Base-by-base conservation (phyloP, 2,113 vertebrate species). In the Candoia aspera region DNA sequence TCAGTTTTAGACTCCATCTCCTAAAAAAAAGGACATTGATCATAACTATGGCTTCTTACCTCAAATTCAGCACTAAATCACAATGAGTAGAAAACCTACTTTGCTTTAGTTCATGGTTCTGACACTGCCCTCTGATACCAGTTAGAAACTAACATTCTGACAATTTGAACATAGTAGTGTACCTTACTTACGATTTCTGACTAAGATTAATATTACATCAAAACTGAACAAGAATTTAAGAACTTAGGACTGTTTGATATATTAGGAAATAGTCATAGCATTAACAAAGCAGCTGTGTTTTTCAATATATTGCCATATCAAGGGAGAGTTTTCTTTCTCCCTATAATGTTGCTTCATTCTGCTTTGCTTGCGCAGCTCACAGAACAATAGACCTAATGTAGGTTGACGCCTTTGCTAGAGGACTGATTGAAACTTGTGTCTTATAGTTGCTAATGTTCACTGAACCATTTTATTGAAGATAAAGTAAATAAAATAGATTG, bases 381-480 rank as follows among this genome's bases (percentile, higher is more conserved):
- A 96, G 96, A 96, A 60, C 93, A 96, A 96, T 92, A 93, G 95
- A 93, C 96, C 97, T 98, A 98, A 98, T 97, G 95, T 97, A 98
- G 98, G 98, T 98, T 98, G 98, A 98, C 96, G 95, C 97, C 95
- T 96, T 98, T 96, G 97, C 97, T 95, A 96, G 95, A 97, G 95
- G 93, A 95, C 97, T 98, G 98, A 99, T 99, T 98, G 98, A 98
- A 99, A 98, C 98, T 98, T 97, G 96, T 98, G 98, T 98, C 97
- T 98, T 97, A 95, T 97, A 98, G 98, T 98, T 98, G 97, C 98
- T 98, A 98, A 98, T 98, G 98, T 96, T 99, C 98, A 98, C 96
- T 98, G 98, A 98, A 98, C 97, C 98, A 98, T 99, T 99, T 98
- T 98, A 99, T 99, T 98, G 98, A 98, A 98, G 98, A 98, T 98